Percentiles rank a stretch among this genome's conserved stretches.
These are phyloP conservation scores for Plemyria rubiginata DNA, from an alignment of 2,888 invertebrate genomes.

Conservation along the genomic window DNA sequence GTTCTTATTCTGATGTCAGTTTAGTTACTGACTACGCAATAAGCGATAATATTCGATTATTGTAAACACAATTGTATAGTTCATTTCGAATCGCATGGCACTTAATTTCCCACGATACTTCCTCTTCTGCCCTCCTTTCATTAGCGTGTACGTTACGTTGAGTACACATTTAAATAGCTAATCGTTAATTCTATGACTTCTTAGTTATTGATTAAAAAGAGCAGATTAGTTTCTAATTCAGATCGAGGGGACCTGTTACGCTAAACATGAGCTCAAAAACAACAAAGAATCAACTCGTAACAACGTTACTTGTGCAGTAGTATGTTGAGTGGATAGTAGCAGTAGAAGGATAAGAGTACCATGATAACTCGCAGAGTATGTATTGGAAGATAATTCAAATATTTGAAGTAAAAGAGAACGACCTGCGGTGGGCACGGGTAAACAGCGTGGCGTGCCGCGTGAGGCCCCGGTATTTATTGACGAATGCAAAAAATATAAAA, in stretches of 20 bases:
- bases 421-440: not conserved
- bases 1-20: conserved; percentile 28
- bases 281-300: no score
- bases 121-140: conserved; percentile 11
- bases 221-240: no score
- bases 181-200: no score
- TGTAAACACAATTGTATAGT: conserved; percentile 23
- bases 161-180: conserved; percentile 7
- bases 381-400: not conserved
- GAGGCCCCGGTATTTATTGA: conserved; percentile 4
- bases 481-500: conserved; percentile 2
- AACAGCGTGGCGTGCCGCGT: not conserved
- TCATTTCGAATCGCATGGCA: conserved; percentile 9
- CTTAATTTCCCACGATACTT: conserved; percentile 26
- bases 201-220: no score
- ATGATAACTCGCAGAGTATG: not conserved
- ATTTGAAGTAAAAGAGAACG: not conserved
- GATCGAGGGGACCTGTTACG: not conserved
- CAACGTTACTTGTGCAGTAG: no score
- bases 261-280: not conserved
- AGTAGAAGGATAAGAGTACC: not conserved
- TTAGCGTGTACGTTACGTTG: conserved; percentile 17
- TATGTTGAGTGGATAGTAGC: not conserved
- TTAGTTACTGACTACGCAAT: conserved; percentile 18
- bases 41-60: conserved; percentile 22